phyloP scores from a whole-genome alignment of 23 tunicate genomes.

The Halocynthia roretzi region DNA sequence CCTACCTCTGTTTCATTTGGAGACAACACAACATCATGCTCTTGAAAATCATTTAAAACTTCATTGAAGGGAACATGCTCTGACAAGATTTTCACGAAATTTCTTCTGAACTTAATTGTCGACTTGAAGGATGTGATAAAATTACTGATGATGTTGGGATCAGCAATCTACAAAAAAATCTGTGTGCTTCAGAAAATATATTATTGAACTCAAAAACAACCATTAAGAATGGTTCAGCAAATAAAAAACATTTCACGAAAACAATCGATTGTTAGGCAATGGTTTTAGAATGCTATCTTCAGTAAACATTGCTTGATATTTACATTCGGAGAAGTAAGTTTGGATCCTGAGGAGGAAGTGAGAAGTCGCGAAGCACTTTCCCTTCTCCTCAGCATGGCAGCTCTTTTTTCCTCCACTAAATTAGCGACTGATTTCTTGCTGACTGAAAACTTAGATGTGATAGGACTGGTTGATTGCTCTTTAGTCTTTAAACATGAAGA shows the following conservation, averaged over 20 bases:
- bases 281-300: too few relatives aligned
- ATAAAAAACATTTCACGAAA: too few relatives aligned
- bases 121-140: conserved; percentile 7
- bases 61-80: neutral
- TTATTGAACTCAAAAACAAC: too few relatives aligned
- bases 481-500: neutral
- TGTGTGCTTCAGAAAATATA: too few relatives aligned
- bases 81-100: conserved; percentile 4
- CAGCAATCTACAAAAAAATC: too few relatives aligned
- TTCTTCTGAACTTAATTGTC: conserved; percentile 1
- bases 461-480: conserved; percentile 24
- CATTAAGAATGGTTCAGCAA: too few relatives aligned
- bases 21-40: neutral
- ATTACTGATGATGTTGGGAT: too few relatives aligned
- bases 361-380: conserved; percentile 14
- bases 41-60: neutral
- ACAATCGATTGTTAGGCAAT: too few relatives aligned
- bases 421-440: conserved; percentile 7
- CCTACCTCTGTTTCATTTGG: conserved; percentile 7
- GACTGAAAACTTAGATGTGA: neutral
- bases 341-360: neutral
- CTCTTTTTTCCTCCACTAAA: conserved; percentile 21
- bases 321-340: too few relatives aligned
- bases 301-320: too few relatives aligned
- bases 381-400: conserved; percentile 22